These are phyloP conservation scores for Chrosomus eos DNA, from an alignment of 2,797 vertebrate genomes.

Conservation along the genomic window DNA sequence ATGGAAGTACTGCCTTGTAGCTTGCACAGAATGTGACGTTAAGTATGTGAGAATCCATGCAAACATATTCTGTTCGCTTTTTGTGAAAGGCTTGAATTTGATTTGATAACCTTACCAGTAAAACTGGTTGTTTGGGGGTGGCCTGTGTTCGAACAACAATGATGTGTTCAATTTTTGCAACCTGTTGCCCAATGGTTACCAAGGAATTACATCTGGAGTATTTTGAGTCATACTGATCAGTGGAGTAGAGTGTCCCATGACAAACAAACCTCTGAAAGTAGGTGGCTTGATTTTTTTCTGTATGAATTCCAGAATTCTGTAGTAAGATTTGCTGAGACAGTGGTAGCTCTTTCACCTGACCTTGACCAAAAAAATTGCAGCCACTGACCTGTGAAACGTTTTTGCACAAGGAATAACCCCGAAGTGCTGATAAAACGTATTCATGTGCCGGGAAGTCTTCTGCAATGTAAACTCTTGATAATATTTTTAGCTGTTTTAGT, in stretches of 20 bases:
- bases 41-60: slow-evolving; percentile 8
- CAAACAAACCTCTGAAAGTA: neutral
- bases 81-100: neutral
- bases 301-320: neutral
- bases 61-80: neutral
- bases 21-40: slow-evolving; percentile 14
- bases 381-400: neutral
- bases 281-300: neutral
- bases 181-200: neutral
- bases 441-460: neutral
- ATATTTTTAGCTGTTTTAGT: neutral
- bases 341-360: neutral
- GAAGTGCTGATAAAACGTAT: neutral
- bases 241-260: neutral
- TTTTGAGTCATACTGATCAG: too few species aligned
- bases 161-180: neutral
- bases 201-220: neutral
- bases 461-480: neutral
- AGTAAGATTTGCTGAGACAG: neutral
- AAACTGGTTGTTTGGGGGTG: neutral
- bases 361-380: neutral
- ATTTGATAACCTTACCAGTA: slow-evolving; percentile 5
- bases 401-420: neutral
- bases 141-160: too few species aligned
- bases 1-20: slow-evolving; percentile 15